A percentile compares a stretch with the other conserved stretches of the same genome.
These are phyloP conservation scores for Centropristis striata DNA, from an alignment of 2,113 vertebrate genomes.

Conservation along the genomic window DNA sequence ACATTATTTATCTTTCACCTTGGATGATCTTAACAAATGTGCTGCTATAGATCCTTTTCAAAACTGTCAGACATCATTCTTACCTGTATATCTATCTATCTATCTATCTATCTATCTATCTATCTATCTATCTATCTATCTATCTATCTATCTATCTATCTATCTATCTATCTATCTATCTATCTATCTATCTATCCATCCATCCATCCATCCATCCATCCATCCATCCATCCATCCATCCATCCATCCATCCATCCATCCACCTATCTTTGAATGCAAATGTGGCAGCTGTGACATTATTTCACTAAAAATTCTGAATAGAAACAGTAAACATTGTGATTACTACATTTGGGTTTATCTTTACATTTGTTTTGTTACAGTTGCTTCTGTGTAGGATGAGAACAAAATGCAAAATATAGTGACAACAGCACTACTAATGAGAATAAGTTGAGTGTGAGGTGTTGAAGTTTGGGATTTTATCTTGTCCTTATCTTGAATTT, in stretches of 20 bases:
- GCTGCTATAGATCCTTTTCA: background rate
- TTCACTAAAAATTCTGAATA: background rate
- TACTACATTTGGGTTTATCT: background rate
- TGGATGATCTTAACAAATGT: background rate
- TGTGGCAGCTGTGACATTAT: background rate
- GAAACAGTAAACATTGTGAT: background rate
- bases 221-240: too few species aligned
- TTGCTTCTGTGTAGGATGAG: background rate
- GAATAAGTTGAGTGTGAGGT: background rate
- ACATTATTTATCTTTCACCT: background rate
- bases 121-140: too few species aligned
- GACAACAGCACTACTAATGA: background rate
- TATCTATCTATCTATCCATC: too few species aligned
- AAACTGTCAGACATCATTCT: background rate
- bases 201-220: too few species aligned
- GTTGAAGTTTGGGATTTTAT: conserved; percentile 1
- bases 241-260: too few species aligned
- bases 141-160: too few species aligned
- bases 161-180: too few species aligned
- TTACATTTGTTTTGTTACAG: background rate
- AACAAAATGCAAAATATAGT: background rate
- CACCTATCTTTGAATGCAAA: conserved; percentile 18
- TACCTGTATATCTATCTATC: too few species aligned
- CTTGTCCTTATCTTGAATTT: background rate
- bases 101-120: too few species aligned